Evolutionary conservation across 2,797 vertebrate genomes (phyloP).

Genomic region (Enteromius trimaculatus): DNA sequence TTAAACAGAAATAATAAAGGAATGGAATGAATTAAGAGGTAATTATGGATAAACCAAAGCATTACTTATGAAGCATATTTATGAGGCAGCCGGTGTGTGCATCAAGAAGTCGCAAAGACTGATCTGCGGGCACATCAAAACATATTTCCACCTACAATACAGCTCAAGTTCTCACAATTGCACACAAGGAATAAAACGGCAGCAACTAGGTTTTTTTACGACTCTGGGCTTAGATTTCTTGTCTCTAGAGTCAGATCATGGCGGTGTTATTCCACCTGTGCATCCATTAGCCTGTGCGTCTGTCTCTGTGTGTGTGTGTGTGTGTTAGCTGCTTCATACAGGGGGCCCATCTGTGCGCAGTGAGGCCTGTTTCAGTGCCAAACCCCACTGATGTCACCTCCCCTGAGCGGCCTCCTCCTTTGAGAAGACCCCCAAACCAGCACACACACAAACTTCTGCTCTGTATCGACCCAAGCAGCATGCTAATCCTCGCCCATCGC

Average conservation of each 20-base stretch:
- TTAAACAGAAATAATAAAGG: constrained; percentile 28
- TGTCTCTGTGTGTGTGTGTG: constrained; percentile 23
- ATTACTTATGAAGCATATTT: constrained; percentile 19
- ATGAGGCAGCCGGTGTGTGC: constrained; percentile 20
- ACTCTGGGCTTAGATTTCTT: constrained; percentile 11
- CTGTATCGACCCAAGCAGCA: constrained; percentile 56
- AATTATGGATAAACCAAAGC: constrained; percentile 39
- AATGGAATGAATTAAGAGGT: constrained; percentile 13
- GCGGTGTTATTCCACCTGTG: constrained; percentile 57
- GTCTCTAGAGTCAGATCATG: constrained; percentile 31
- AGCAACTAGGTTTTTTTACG: neutral
- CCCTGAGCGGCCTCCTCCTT: constrained; percentile 57
- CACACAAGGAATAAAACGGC: neutral
- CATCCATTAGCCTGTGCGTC: constrained; percentile 26
- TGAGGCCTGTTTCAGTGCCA: constrained; percentile 67
- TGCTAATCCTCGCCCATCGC: constrained; percentile 37
- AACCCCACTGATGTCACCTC: constrained; percentile 66
- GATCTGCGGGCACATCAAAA: constrained; percentile 4
- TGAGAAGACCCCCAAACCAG: constrained; percentile 40
- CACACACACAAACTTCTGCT: constrained; percentile 36
- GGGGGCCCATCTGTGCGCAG: constrained; percentile 55
- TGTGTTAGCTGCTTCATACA: constrained; percentile 30
- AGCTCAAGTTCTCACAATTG: constrained; percentile 11
- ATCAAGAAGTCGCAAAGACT: constrained; percentile 1
- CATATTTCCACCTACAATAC: constrained; percentile 21